phyloP scores from a whole-genome alignment of 2,113 vertebrate genomes.

The Lepidothrix coronata region DNA sequence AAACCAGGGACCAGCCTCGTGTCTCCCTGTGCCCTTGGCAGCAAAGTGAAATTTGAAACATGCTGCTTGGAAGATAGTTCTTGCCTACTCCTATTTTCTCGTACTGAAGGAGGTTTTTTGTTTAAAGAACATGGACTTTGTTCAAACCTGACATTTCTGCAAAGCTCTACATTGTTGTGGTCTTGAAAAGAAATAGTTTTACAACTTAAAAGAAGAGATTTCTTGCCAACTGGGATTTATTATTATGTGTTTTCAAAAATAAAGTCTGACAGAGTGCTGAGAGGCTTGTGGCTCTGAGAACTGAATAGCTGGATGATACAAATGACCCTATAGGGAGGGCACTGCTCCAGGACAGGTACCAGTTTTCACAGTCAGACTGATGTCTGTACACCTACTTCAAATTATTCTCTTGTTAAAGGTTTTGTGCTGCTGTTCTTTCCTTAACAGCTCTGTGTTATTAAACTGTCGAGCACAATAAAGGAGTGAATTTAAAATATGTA shows the following conservation, averaged over 20 bases:
- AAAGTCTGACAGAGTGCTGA: not conserved
- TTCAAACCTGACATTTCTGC: constrained; percentile 23
- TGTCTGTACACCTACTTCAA: not conserved
- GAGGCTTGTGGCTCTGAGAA: not conserved
- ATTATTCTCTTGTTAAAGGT: not conserved
- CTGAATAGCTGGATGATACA: not conserved
- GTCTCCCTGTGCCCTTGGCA: not conserved
- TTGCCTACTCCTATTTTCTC: constrained; percentile 14
- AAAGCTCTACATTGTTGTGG: not conserved
- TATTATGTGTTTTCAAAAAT: not conserved
- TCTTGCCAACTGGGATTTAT: not conserved
- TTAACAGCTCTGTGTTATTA: not conserved
- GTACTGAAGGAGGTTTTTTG: not conserved
- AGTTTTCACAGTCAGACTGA: not conserved
- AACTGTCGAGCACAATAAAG: not conserved
- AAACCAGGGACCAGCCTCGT: rapidly evolving
- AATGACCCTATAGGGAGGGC: not conserved
- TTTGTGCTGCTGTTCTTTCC: not conserved
- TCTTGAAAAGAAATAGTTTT: constrained; percentile 8
- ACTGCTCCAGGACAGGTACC: not conserved
- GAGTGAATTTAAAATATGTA: not conserved
- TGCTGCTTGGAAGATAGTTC: not conserved
- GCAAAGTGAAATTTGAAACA: not conserved
- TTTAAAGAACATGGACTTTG: not conserved
- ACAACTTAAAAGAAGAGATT: not conserved